Evolutionary conservation across 2,888 invertebrate genomes (phyloP), one percentile per base, ranked within the genome.

Genomic region (Amiota communis): DNA sequence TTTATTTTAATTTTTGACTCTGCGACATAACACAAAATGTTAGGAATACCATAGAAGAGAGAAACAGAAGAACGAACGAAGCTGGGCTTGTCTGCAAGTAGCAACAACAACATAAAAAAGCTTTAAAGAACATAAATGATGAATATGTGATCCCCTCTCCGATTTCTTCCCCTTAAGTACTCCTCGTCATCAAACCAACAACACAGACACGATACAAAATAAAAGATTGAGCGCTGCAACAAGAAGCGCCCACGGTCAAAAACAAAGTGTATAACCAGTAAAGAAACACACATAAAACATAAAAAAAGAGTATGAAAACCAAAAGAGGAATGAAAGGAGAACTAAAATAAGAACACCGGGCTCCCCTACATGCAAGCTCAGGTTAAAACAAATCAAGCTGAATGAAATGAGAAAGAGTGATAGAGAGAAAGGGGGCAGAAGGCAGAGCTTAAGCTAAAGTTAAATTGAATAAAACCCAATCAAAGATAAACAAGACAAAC

Each of bases 391-490:
- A 20, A 11, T 20, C 8, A 12, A 59, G 59, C 17, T 20, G 20
- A 20, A 59, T 8, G 9, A 20, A 20, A 1, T 12, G 59, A 15
- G 36, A 36, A 23, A 23, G 61, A 70, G 51, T 49, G 51, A 65
- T 15, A 51, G 1, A 51, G 2, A 11, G 20, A 20, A 8, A 20
- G 17, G 65, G 13, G 12, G 57, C 36, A 67, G 67, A 23, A 17
- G 51, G n/a, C 11, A 20, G 11, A 4, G 23, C 20, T 71, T 46
- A 70, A 78, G 75, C 67, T 76, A 71, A 70, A 48, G 49, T 70
- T 57, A 63, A 74, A 69, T 47, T 59, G 57, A 51, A n/a, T 47
- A 49, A 76, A 68, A 73, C 6, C 8, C 74, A 76, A 78, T 72
- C 78, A 77, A 76, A 73, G 76, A 46, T 75, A 74, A 59, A 17